A percentile compares a stretch with the other conserved stretches of the same genome.
phyloP scores from a whole-genome alignment of 1,140 invertebrate species.

The Drosophila funebris region DNA sequence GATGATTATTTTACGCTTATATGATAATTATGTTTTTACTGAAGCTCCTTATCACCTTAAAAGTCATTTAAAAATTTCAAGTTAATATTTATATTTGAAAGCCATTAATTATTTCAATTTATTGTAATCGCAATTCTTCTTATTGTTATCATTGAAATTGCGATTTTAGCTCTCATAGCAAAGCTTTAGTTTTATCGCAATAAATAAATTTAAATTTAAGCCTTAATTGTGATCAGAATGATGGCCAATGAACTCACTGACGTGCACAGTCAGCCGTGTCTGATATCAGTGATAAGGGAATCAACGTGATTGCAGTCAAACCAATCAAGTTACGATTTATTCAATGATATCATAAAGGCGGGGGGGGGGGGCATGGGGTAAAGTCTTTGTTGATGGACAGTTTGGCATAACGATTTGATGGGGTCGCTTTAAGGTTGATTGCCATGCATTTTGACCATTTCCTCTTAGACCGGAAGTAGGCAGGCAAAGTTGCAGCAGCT shows the following conservation, averaged over 20 bases:
- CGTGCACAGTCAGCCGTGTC: neutral
- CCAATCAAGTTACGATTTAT: slow-evolving; percentile 1
- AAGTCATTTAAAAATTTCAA: no score
- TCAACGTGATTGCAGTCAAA: neutral
- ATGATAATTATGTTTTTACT: no score
- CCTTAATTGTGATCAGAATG: neutral
- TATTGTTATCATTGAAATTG: no score
- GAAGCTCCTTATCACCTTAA: no score
- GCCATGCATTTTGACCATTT: neutral
- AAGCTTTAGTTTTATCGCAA: no score
- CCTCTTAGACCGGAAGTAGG: neutral
- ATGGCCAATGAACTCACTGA: neutral
- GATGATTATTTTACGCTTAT: no score
- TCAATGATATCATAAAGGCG: neutral
- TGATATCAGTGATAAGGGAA: slow-evolving; percentile 1
- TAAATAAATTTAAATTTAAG: no score
- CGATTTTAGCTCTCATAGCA: no score
- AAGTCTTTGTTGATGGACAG: neutral
- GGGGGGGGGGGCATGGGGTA: neutral
- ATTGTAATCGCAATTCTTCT: no score
- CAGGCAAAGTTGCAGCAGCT: neutral
- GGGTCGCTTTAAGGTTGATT: neutral
- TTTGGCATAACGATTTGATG: neutral
- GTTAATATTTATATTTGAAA: no score
- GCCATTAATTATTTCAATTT: no score